phyloP scores from a whole-genome alignment of 2,888 invertebrate species.

The Stegana nigrithorax region DNA sequence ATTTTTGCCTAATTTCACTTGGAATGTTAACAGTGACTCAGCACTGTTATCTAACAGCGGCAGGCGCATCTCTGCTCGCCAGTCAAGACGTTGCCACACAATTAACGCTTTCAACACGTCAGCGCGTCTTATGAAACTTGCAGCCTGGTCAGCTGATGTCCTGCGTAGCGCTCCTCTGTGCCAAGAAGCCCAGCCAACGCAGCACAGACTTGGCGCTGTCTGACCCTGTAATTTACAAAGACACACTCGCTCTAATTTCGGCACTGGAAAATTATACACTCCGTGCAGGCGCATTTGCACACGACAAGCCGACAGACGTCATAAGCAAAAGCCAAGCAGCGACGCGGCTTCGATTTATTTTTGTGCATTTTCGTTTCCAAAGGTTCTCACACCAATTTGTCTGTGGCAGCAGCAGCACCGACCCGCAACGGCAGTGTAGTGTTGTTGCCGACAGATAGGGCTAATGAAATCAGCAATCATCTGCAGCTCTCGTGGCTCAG shows the following conservation, averaged over 20 bases:
- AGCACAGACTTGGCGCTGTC: background rate
- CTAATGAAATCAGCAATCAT: conserved; percentile 12
- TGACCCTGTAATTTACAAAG: conserved; percentile 29
- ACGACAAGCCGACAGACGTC: background rate
- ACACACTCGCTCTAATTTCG: conserved; percentile 51
- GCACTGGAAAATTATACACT: conserved; percentile 48
- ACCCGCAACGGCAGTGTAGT: conserved; percentile 20
- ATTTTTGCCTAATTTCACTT: conserved; percentile 11
- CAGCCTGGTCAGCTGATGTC: background rate
- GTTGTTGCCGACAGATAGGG: conserved; percentile 1
- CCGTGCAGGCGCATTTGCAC: conserved; percentile 15
- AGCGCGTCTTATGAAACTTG: background rate
- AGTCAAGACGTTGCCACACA: conserved; percentile 35
- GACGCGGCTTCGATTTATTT: conserved; percentile 3
- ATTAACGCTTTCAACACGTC: conserved; percentile 43
- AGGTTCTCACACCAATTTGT: conserved; percentile 9
- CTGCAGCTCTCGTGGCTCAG: background rate
- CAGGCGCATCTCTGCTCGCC: no score
- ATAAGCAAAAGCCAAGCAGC: background rate
- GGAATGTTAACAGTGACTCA: conserved; percentile 25
- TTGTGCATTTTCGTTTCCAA: background rate
- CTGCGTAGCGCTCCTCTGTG: background rate
- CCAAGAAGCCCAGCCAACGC: conserved; percentile 14
- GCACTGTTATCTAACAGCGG: conserved; percentile 31
- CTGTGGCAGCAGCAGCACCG: conserved; percentile 32